Conservation (phyloP, 2,797 vertebrate genomes). For the Leucoraja ocellata region DNA sequence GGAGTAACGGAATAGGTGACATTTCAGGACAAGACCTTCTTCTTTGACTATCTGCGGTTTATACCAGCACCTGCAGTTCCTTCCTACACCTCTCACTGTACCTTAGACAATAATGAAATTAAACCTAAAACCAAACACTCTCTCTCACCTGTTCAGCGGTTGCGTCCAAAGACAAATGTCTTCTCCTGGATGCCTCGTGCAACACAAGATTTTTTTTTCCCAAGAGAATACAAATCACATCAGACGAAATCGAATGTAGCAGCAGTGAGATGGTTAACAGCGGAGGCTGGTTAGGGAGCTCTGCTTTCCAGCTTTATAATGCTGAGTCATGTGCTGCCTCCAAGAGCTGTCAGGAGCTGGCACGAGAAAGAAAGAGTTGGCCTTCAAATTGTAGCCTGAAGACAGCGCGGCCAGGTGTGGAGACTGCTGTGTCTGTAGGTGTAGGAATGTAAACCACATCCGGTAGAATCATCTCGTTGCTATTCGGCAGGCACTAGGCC, state of each 20-base stretch:
- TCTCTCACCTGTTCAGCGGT: too few species aligned
- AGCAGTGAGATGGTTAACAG: slow-evolving; percentile 22
- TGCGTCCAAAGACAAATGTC: too few species aligned
- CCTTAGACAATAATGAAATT: too few species aligned
- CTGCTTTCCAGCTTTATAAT: slow-evolving; percentile 18
- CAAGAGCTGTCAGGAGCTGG: neutral
- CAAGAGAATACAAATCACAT: neutral
- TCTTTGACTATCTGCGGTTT: too few species aligned
- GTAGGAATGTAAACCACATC: slow-evolving; percentile 56
- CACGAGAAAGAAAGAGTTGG: neutral
- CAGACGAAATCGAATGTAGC: neutral
- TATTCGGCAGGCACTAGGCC: slow-evolving; percentile 60
- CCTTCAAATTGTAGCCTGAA: slow-evolving; percentile 1
- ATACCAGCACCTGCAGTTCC: too few species aligned
- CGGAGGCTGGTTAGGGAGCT: neutral
- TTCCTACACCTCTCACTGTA: too few species aligned
- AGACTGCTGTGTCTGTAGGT: slow-evolving; percentile 37
- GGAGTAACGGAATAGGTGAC: too few species aligned
- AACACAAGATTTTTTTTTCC: neutral
- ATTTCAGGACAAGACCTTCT: too few species aligned
- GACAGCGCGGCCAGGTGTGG: slow-evolving; percentile 32
- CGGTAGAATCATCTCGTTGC: slow-evolving; percentile 64
- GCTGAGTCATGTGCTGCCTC: slow-evolving; percentile 25
- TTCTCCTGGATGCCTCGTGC: too few species aligned
- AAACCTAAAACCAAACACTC: too few species aligned